phyloP scores from a whole-genome alignment of 2,113 vertebrate genomes.

The Gymnorhina tibicen region DNA sequence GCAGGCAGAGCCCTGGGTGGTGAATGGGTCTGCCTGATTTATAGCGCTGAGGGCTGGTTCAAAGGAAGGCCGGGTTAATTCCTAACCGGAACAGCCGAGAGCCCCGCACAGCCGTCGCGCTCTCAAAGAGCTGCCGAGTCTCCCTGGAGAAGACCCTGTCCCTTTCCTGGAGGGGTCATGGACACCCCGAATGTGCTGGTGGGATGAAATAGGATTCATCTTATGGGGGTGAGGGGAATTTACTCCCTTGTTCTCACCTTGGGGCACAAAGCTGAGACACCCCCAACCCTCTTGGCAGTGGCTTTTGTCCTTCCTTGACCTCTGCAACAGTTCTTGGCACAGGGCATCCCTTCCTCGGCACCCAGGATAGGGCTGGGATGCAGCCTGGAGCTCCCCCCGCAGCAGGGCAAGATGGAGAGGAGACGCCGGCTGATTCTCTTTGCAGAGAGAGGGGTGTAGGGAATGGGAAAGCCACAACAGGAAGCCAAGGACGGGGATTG shows the following conservation, averaged over 20 bases:
- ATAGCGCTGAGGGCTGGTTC: constrained; percentile 56
- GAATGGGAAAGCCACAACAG: background rate
- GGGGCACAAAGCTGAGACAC: background rate
- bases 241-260: background rate
- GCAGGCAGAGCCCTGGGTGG: constrained; percentile 62
- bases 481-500: background rate
- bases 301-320: background rate
- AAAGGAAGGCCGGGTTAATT: constrained; percentile 69
- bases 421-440: background rate
- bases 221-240: background rate
- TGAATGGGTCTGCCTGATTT: constrained; percentile 70
- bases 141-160: background rate
- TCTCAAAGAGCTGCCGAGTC: background rate
- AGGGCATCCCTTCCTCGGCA: background rate
- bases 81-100: constrained; percentile 62
- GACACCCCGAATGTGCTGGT: background rate
- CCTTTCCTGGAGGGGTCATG: background rate
- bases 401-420: rapidly evolving
- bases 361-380: background rate
- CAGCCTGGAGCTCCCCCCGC: rapidly evolving
- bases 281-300: background rate
- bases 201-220: background rate
- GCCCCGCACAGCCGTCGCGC: background rate
- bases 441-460: background rate
- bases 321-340: background rate